Conservation (phyloP, 2,113 vertebrate genomes). For the Alexandromys fortis region DNA sequence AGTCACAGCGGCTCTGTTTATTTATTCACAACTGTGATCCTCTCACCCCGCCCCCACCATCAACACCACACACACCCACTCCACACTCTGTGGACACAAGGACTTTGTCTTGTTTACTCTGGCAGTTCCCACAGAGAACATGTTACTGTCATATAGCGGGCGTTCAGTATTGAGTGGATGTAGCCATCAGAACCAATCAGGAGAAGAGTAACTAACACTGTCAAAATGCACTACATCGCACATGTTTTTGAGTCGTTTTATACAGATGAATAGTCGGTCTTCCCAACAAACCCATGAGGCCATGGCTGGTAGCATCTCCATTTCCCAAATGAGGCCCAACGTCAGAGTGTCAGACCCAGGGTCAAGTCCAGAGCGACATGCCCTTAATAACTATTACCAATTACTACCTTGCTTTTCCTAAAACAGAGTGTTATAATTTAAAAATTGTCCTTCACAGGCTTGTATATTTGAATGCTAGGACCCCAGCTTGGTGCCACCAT, state of each 20-base stretch:
- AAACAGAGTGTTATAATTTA: not conserved
- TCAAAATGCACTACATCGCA: not conserved
- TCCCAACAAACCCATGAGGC: not conserved
- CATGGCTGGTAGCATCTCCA: not conserved
- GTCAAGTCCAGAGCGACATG: not conserved
- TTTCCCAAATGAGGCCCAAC: conserved; percentile 17
- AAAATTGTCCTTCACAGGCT: not conserved
- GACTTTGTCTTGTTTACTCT: not conserved
- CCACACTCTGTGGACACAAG: not conserved
- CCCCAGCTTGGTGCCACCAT: not conserved
- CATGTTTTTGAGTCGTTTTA: not conserved
- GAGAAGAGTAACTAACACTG: not conserved
- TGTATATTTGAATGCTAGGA: not conserved
- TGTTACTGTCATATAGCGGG: not conserved
- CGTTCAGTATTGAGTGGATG: not conserved
- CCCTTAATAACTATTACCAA: not conserved
- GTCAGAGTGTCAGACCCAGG: not conserved
- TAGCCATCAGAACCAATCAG: not conserved
- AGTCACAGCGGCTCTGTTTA: not conserved
- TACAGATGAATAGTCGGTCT: not conserved
- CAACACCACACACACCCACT: not conserved
- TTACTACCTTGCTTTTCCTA: not conserved
- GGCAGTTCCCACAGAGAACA: not conserved
- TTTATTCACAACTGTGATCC: not conserved
- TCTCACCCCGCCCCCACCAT: too few species aligned